phyloP scores from a whole-genome alignment of 1,140 invertebrate species.

The Lepeophtheirus salmonis region DNA sequence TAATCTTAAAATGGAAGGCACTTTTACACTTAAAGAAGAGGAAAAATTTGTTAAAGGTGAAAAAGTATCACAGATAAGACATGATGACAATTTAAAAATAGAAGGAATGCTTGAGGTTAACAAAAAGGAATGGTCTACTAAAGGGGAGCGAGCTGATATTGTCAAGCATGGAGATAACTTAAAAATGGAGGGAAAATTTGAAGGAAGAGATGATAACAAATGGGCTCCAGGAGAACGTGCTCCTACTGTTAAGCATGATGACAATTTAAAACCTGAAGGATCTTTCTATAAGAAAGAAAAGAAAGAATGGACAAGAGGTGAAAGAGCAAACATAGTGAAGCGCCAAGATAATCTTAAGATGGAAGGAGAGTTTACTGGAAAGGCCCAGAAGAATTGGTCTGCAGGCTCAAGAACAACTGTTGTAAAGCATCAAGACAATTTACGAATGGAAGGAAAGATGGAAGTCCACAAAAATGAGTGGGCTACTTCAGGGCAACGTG shows the following conservation, averaged over 20 bases:
- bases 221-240: conserved; percentile 25
- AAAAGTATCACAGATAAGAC: conserved; percentile 20
- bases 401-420: conserved; percentile 28
- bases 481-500: conserved; percentile 30
- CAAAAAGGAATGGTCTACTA: conserved; percentile 18
- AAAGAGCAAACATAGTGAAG: conserved; percentile 26
- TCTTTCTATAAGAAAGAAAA: conserved; percentile 31
- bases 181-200: conserved; percentile 37
- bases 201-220: conserved; percentile 9
- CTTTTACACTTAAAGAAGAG: conserved; percentile 27
- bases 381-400: conserved; percentile 21
- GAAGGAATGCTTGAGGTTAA: conserved; percentile 15
- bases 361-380: conserved; percentile 40
- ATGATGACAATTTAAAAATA: conserved; percentile 24
- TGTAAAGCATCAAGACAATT: conserved; percentile 35
- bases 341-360: conserved; percentile 32
- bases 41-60: conserved; percentile 20
- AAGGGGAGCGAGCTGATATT: conserved; percentile 20
- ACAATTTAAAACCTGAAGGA: conserved; percentile 34
- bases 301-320: conserved; percentile 23
- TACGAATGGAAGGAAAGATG: conserved; percentile 32
- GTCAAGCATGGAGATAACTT: conserved; percentile 23
- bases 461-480: conserved; percentile 25
- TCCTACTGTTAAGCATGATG: conserved; percentile 22
- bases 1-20: conserved; percentile 41